A percentile compares a stretch with the other conserved stretches of the same genome.
phyloP scores from a whole-genome alignment of 2,888 invertebrate genomes.

The Cephus sareptanus region DNA sequence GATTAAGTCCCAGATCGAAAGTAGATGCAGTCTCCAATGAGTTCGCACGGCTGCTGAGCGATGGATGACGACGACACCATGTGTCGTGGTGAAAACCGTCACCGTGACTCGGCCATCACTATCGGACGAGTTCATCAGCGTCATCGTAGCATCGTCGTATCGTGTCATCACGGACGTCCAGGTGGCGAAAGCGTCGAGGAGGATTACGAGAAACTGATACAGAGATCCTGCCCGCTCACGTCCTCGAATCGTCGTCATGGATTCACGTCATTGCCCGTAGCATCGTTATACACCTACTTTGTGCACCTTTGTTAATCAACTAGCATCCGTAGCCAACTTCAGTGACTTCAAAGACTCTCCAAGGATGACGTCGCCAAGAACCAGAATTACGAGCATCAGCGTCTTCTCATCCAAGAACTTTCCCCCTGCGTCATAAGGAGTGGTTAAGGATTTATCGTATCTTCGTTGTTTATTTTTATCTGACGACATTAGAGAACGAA shows the following conservation, averaged over 20 bases:
- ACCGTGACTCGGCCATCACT: constrained; percentile 43
- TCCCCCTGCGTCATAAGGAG: not conserved
- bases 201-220: not conserved
- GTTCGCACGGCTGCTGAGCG: constrained; percentile 57
- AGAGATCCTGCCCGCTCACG: not conserved
- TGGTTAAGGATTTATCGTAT: not conserved
- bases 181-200: not conserved
- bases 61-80: constrained; percentile 44
- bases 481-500: not conserved
- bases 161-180: constrained; percentile 1
- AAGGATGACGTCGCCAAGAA: not conserved
- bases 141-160: constrained; percentile 22
- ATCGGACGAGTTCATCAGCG: constrained; percentile 24
- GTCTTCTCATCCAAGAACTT: not conserved
- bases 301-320: not conserved
- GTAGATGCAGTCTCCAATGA: constrained; percentile 97
- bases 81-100: constrained; percentile 46
- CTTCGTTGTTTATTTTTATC: not conserved
- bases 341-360: not conserved
- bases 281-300: not conserved
- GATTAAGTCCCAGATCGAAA: constrained; percentile 95
- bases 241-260: not conserved
- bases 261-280: not conserved
- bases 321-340: not conserved
- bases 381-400: not conserved